Evolutionary conservation across 2,797 vertebrate species (phyloP), one percentile per base, ranked within the genome.

Genomic region (Sternarchorhynchus goeldii): DNA sequence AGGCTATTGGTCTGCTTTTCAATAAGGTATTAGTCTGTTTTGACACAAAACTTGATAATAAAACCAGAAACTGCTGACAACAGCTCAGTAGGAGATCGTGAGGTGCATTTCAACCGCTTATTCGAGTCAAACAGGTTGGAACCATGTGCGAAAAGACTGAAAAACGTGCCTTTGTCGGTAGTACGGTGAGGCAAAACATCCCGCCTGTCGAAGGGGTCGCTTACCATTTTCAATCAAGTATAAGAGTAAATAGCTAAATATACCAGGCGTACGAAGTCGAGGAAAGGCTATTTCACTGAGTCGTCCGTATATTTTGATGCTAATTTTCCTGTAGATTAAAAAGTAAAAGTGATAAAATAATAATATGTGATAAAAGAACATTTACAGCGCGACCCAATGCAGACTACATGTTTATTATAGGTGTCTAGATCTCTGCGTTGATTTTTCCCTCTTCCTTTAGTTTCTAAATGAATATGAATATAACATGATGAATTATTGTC

Each of bases 331-430:
- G 25, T 25, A 25, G 4, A 69, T 91, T 65, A 85, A 92, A 84
- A 89, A 90, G 84, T 75, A 86, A 36, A 67, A 88, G 39, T 85
- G 25, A 25, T 25, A 25, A 25, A 25, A 25, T 25, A 25, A 25
- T 25, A 91, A 81, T 88, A 87, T 75, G 85, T 92, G 90, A 90
- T 93, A 90, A 86, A 83, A 50, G 45, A 50, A 50, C 45, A 50
- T 50, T 50, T 50, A 50, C 1, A 50, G 39, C 12, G 2, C 12
- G 2, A 12, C 3, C 12, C 12, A 50, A 2, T 14, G 12, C 3
- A 50, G 12, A 14, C 14, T 50, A 50, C 2, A 50, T 50, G 12
- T 50, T 50, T 50, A 50, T 50, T 50, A 50, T 14, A 50, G 45
- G 10, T 50, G 45, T 12, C 1, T 50, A 10, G 45, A 50, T 14